These are phyloP conservation scores for Ceratosolen solmsi DNA, from an alignment of 1,140 invertebrate species.

Conservation along the genomic window DNA sequence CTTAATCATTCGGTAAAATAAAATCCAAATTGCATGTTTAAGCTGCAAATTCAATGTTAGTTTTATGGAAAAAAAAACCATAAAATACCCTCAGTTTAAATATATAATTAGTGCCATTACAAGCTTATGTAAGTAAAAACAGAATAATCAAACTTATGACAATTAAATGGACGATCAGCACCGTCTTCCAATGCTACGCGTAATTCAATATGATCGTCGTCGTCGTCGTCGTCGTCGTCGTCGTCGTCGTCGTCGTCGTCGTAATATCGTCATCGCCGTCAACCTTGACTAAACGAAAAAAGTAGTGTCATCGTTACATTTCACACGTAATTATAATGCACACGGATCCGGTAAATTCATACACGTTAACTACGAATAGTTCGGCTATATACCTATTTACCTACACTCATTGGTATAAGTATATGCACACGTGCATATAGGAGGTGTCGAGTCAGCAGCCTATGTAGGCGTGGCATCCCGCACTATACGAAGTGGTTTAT, in stretches of 20 bases:
- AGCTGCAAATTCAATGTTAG: too few species aligned
- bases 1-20: too few species aligned
- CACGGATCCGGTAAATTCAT: background rate
- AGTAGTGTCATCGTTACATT: slow-evolving; percentile 19
- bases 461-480: slow-evolving; percentile 42
- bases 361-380: slow-evolving; percentile 1
- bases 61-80: too few species aligned
- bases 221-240: background rate
- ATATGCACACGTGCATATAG: background rate
- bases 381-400: background rate
- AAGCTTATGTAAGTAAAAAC: background rate
- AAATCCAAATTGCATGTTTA: too few species aligned
- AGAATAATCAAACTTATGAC: background rate
- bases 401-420: background rate
- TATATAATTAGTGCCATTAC: background rate
- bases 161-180: background rate
- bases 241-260: background rate
- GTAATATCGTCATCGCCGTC: background rate
- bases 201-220: slow-evolving; percentile 1
- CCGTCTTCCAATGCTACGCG: background rate
- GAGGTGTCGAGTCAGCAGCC: slow-evolving; percentile 15
- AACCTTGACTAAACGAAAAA: slow-evolving; percentile 20
- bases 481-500: slow-evolving; percentile 16
- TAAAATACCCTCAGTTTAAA: too few species aligned
- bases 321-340: slow-evolving; percentile 12